phyloP scores from a whole-genome alignment of 2,797 vertebrate genomes.

The Chelon auratus region DNA sequence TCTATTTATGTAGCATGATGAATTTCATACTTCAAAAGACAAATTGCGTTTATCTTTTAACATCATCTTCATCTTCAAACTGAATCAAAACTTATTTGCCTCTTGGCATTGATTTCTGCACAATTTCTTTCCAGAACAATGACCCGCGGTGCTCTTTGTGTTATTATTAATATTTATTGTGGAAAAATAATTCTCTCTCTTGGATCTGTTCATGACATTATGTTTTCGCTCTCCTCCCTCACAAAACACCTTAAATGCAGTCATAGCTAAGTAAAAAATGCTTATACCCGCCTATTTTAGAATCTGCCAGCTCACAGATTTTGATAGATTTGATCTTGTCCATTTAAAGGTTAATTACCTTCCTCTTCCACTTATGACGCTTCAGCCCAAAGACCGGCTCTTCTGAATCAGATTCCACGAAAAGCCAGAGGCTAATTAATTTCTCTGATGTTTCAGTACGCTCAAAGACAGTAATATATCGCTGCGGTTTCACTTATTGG shows the following conservation, averaged over 20 bases:
- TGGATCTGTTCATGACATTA: neutral
- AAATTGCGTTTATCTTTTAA: too few relatives aligned
- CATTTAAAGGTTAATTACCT: neutral
- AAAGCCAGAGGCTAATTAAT: conserved; percentile 1
- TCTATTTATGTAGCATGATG: too few relatives aligned
- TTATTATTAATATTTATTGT: too few relatives aligned
- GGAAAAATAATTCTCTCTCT: neutral
- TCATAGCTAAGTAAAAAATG: neutral
- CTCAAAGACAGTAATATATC: neutral
- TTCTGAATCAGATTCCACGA: conserved; percentile 6
- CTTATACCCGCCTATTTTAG: neutral
- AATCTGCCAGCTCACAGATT: neutral
- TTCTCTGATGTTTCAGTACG: conserved; percentile 23
- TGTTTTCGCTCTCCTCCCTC: neutral
- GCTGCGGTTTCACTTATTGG: conserved; percentile 57
- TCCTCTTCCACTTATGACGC: neutral
- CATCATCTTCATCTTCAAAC: too few relatives aligned
- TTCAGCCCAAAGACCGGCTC: neutral
- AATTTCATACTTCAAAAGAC: too few relatives aligned
- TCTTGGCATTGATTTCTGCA: too few relatives aligned
- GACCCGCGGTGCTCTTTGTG: too few relatives aligned
- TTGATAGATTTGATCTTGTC: neutral
- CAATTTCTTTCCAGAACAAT: too few relatives aligned
- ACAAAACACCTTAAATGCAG: neutral
- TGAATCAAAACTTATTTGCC: too few relatives aligned